These are phyloP conservation scores for Heterochromis multidens DNA, from an alignment of 2,113 vertebrate genomes.

Conservation along the genomic window DNA sequence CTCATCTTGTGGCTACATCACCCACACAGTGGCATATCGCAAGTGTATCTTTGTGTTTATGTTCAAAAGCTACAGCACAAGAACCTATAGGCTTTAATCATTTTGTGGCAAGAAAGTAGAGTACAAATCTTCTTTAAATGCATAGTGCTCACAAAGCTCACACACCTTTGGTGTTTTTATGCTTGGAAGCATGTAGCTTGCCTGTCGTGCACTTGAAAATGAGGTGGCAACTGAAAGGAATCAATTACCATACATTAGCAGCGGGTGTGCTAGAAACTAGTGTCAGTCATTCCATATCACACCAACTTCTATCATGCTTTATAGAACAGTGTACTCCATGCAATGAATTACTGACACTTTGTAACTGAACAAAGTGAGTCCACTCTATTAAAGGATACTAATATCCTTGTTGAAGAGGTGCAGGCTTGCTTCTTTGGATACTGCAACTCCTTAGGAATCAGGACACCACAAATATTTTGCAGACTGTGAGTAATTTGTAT, in stretches of 20 bases:
- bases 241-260: neutral
- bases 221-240: neutral
- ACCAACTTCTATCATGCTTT: neutral
- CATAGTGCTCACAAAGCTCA: neutral
- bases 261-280: neutral
- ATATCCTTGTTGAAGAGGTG: neutral
- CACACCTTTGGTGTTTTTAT: neutral
- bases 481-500: neutral
- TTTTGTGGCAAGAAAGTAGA: neutral
- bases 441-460: neutral
- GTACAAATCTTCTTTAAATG: neutral
- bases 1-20: neutral
- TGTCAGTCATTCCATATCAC: neutral
- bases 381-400: neutral
- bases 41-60: neutral
- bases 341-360: neutral
- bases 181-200: neutral
- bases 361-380: neutral
- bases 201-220: neutral
- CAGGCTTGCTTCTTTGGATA: neutral
- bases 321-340: neutral
- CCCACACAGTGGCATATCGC: slow-evolving; percentile 16
- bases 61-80: neutral
- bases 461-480: neutral
- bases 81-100: neutral